These are phyloP conservation scores for Helogale parvula DNA, from an alignment of 2,113 vertebrate genomes.

Conservation along the genomic window DNA sequence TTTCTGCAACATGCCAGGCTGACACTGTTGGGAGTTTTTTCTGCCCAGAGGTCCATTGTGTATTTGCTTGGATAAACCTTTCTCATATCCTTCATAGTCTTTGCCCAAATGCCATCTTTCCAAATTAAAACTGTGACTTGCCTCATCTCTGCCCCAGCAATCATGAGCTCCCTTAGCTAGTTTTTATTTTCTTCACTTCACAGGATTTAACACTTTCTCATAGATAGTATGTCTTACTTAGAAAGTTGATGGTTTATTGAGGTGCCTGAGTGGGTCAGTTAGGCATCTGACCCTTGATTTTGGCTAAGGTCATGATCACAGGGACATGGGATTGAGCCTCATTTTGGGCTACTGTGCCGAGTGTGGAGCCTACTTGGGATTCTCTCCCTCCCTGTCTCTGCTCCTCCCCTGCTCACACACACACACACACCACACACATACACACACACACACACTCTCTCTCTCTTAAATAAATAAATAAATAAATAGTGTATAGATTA, in stretches of 20 bases:
- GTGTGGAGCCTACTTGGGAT: no score
- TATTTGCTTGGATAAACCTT: neutral
- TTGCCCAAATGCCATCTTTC: neutral
- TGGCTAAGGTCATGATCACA: no score
- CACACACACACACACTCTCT: no score
- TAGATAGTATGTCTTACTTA: neutral
- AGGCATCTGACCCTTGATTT: no score
- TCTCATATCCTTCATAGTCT: neutral
- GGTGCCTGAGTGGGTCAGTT: no score
- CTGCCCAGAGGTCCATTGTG: neutral
- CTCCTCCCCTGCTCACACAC: no score
- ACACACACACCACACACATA: no score
- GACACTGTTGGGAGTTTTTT: neutral
- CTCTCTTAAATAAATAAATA: no score
- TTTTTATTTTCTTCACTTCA: neutral
- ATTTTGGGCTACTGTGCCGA: no score
- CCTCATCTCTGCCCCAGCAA: rapidly evolving
- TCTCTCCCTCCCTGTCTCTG: no score
- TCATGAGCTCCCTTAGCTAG: neutral
- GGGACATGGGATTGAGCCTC: no score
- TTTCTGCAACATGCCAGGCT: neutral
- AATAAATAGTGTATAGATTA: neutral
- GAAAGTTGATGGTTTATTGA: neutral
- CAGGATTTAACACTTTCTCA: neutral
- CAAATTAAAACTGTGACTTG: neutral